Base-by-base conservation (phyloP, 2,113 vertebrate species). In the Xyliphius kryptos region DNA sequence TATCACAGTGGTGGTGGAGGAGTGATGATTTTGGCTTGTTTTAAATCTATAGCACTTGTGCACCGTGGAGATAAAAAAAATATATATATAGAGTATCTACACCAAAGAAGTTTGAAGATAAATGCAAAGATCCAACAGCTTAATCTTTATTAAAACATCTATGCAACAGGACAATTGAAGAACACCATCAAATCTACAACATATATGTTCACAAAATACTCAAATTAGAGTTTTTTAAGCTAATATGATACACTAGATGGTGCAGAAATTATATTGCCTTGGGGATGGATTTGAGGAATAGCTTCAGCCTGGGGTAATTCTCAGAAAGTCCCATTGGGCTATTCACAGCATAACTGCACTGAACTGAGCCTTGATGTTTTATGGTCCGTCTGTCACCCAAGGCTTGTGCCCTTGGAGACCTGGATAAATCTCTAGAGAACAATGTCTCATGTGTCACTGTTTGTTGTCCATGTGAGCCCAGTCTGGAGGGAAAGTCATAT, bases 301-400 rank as follows among this genome's bases (percentile, higher is more conserved):
- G 9, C 22, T 49, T 9, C 57, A 51, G 21, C 10, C 53, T 37
- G 52, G 17, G 13, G 46, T 61, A 50, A 22, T 32, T 60, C 15
- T 32, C 52, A 9, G 15, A 15, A 16, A n/a, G 41, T 64, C 41
- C 43, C 62, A 32, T 22, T 19, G 44, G 62, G 22, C 41, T 11
- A 19, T 15, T 53, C 51, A 47, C 26, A 19, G 21, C 40, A 32
- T 9, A 54, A 38, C 21, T 43, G 19, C 38, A 22, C 51, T 59
- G 56, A 63, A 56, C 21, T 22, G 17, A 43, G 22, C 52, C 43
- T 59, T 51, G 13, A 49, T 13, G 32, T 37, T 52, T 71, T 15
- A 46, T 14, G 15, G 44, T 26, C 52, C 58, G 56, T 66, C 37
- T 67, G 59, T 41, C 56, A 47, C 63, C 32, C 20, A 43, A 13